Percentiles rank a stretch among this genome's conserved stretches.
Conservation (phyloP, 2,888 invertebrate genomes). For the Glyphotaelius pellucidus region DNA sequence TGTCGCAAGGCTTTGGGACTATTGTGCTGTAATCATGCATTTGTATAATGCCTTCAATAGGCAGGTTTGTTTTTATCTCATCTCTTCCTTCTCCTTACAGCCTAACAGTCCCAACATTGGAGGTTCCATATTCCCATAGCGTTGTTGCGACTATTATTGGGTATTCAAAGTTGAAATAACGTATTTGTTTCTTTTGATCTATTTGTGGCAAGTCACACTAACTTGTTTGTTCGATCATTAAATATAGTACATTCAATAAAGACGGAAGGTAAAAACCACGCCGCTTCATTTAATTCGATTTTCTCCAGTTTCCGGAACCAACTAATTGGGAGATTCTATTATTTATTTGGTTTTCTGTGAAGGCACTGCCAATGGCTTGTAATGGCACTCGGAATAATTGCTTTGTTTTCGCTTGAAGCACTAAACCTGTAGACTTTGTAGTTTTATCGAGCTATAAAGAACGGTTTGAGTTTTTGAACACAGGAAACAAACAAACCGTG, state of each 20-base stretch:
- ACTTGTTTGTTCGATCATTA: background rate
- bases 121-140: too few species aligned
- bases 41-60: too few species aligned
- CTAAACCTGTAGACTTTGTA: background rate
- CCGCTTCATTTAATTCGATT: background rate
- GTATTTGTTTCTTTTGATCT: background rate
- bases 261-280: background rate
- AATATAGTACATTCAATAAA: background rate
- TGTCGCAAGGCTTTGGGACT: too few species aligned
- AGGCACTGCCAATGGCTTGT: background rate
- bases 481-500: background rate
- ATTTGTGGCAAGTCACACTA: background rate
- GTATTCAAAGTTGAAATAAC: too few species aligned
- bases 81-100: too few species aligned
- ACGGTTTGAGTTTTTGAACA: background rate
- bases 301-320: background rate
- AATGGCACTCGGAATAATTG: background rate
- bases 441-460: background rate
- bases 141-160: too few species aligned
- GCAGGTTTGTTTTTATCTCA: too few species aligned
- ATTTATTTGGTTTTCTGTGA: background rate
- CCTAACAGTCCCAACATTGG: too few species aligned
- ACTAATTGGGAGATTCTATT: background rate
- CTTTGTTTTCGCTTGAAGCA: background rate
- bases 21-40: too few species aligned